Evolutionary conservation across 2,113 vertebrate species (phyloP).

Genomic region (Cromileptes altivelis): DNA sequence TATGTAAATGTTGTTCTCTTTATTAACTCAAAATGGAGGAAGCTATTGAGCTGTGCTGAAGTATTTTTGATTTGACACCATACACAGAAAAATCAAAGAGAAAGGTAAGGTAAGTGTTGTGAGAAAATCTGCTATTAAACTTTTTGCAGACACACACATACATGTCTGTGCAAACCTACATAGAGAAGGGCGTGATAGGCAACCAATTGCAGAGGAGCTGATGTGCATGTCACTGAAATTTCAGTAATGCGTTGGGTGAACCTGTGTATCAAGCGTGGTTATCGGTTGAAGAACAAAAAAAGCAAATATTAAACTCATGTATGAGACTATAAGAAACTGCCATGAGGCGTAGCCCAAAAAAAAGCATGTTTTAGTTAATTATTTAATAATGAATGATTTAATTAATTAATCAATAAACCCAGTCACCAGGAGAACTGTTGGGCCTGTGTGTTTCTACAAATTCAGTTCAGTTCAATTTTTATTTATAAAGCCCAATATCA

Average conservation of each 20-base stretch:
- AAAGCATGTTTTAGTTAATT: too few species aligned
- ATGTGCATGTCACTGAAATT: background rate
- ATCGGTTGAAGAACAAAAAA: background rate
- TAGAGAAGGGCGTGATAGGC: background rate
- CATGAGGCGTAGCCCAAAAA: background rate
- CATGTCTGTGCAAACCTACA: background rate
- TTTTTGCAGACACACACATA: background rate
- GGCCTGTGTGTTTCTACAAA: too few species aligned
- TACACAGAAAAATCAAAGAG: background rate
- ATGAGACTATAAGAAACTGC: background rate
- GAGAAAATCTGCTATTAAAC: too few species aligned
- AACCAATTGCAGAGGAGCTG: background rate
- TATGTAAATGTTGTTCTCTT: background rate
- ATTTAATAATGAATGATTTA: too few species aligned
- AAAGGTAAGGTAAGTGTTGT: background rate
- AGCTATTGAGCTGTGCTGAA: background rate
- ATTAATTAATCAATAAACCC: too few species aligned
- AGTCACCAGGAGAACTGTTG: too few species aligned
- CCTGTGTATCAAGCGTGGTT: background rate
- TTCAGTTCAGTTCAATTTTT: too few species aligned
- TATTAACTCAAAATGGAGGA: background rate
- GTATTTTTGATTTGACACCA: background rate
- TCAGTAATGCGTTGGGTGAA: background rate
- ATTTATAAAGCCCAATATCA: too few species aligned
- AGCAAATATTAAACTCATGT: background rate